Evolutionary conservation across 1,140 invertebrate species (phyloP).

Genomic region (Diploscapter pachys): DNA sequence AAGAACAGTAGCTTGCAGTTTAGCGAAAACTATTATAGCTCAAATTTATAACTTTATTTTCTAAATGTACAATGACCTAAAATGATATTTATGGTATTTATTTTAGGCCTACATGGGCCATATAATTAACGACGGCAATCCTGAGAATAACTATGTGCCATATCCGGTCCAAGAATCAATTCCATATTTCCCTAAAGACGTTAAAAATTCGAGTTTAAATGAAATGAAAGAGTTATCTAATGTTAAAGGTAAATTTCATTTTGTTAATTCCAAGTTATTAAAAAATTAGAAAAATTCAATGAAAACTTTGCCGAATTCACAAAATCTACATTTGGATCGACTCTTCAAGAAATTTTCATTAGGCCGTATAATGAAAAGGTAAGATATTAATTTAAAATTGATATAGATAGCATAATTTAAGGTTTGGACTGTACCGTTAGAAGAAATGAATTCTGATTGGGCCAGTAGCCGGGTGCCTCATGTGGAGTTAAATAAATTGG

Average conservation of each 20-base stretch:
- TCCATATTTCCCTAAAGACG: constrained; percentile 27
- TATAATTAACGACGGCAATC: constrained; percentile 10
- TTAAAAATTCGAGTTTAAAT: constrained; percentile 20
- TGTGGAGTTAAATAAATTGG: constrained; percentile 1
- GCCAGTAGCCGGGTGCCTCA: constrained; percentile 28
- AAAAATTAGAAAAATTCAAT: background rate
- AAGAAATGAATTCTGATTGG: constrained; percentile 33
- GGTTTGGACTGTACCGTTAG: constrained; percentile 32
- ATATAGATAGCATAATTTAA: background rate
- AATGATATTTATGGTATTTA: no score
- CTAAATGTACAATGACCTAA: no score
- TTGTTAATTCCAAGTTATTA: no score
- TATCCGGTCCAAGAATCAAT: constrained; percentile 34
- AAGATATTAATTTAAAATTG: no score
- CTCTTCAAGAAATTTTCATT: constrained; percentile 27
- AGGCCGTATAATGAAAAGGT: constrained; percentile 36
- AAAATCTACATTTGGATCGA: constrained; percentile 19
- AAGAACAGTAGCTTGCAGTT: no score
- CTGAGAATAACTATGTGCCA: constrained; percentile 25
- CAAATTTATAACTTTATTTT: no score
- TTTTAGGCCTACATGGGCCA: constrained; percentile 35
- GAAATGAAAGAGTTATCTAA: constrained; percentile 9
- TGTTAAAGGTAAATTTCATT: no score
- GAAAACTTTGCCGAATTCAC: constrained; percentile 42
- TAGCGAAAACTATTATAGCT: no score